Evolutionary conservation across 2,797 vertebrate species (phyloP).

Genomic region (Sebastes taczanowskii): DNA sequence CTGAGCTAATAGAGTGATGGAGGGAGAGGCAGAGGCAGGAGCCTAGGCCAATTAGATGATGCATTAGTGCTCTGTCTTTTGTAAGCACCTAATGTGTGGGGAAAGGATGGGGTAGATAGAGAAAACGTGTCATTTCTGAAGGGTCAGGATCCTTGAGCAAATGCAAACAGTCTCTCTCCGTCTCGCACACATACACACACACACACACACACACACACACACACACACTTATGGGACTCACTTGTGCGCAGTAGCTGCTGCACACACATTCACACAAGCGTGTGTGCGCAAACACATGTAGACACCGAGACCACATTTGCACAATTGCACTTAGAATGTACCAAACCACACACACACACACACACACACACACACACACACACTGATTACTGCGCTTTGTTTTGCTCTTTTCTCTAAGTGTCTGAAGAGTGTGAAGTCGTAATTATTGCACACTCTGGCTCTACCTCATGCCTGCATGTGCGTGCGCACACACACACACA

Average conservation of each 20-base stretch:
- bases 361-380: constrained; percentile 83
- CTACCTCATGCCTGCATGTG: constrained; percentile 60
- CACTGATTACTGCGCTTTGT: constrained; percentile 92
- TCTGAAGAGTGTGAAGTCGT: constrained; percentile 97
- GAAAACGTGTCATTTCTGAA: constrained; percentile 85
- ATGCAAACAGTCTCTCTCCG: constrained; percentile 75
- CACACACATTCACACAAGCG: constrained; percentile 29
- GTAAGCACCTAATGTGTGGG: constrained; percentile 99
- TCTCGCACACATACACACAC: constrained; percentile 14
- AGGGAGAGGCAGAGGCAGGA: constrained; percentile 99
- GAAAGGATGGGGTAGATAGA: constrained; percentile 87
- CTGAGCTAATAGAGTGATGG: constrained; percentile 99
- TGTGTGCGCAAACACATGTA: constrained; percentile 27
- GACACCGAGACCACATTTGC: constrained; percentile 49
- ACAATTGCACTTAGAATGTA: constrained; percentile 51
- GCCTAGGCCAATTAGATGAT: constrained; percentile 99
- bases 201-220: constrained; percentile 19
- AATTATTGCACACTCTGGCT: constrained; percentile 93
- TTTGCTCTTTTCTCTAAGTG: constrained; percentile 85
- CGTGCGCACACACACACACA: constrained; percentile 38
- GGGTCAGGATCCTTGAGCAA: constrained; percentile 83
- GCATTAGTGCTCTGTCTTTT: constrained; percentile 99
- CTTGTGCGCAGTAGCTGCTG: constrained; percentile 28
- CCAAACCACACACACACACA: constrained; percentile 84
- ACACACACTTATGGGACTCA: constrained; percentile 28